Base-by-base conservation (phyloP, 2,113 vertebrate species). In the Zosterops japonicus region DNA sequence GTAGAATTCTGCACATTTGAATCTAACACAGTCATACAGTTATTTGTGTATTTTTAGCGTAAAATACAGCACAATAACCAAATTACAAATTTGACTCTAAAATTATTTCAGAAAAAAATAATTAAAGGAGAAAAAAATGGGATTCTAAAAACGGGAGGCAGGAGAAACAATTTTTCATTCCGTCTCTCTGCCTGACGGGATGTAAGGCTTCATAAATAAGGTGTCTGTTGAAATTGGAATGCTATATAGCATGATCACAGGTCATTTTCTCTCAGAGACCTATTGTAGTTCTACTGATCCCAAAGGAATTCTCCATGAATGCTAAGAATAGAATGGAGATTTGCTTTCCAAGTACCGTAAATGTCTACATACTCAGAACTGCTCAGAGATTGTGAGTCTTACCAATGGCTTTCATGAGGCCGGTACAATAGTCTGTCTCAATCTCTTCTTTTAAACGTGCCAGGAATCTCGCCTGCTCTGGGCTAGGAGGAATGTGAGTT, bases 321-420 rank as follows among this genome's bases (percentile, higher is more conserved):
- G 46, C 70, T 50, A 83, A 72, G 24, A 89, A 70, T 1, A 92
- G 39, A 82, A 93, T 39, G 15, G 22, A 78, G 29, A 69, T 17
- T 56, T 88, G 24, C 6, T 82, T 83, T 87, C 21, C 29, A 84
- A 81, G 27, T 55, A 52, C 69, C 94, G 23, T 19, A 70, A 81
- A 79, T 22, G 12, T 20, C 60, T 76, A 39, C 13, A 12, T 2
- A 39, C 4, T 49, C 61, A 42, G n/a, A 93, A 83, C 9, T 19
- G 29, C n/a, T 28, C 63, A 44, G 20, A 85, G 35, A 35, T 23
- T 72, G 71, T 50, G 28, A 67, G 31, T 68, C 96, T 98, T 98
- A 99, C 99, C 99, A 63, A 98, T 98, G 91, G 97, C 97, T 97
- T 98, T 98, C 98, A 96, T 98, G 84, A 99, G 97, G 92, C 97